phyloP scores from a whole-genome alignment of 2,797 vertebrate genomes.

The Microctenopoma steveboyesi region DNA sequence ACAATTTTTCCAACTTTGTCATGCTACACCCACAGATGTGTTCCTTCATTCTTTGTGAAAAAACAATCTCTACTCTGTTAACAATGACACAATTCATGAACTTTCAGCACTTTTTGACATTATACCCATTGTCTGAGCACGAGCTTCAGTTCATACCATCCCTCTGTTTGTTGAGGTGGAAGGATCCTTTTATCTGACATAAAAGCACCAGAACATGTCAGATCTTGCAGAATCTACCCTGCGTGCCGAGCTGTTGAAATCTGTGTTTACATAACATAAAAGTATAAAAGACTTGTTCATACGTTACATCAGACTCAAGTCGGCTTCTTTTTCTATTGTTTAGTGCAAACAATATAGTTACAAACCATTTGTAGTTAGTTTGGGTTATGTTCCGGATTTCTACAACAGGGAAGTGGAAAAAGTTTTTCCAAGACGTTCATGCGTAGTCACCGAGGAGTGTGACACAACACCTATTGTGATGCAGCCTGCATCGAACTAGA shows the following conservation, averaged over 20 bases:
- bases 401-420: neutral
- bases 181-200: neutral
- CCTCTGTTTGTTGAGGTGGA: neutral
- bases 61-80: conserved; percentile 18
- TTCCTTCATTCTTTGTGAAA: conserved; percentile 21
- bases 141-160: neutral
- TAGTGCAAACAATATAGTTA: neutral
- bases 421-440: neutral
- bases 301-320: neutral
- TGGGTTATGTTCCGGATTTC: neutral
- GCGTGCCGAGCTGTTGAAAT: conserved; percentile 2
- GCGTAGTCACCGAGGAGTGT: neutral
- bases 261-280: conserved; percentile 13
- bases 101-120: neutral
- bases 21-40: neutral
- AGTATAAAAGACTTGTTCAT: neutral
- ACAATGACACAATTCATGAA: conserved; percentile 13
- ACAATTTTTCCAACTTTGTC: neutral
- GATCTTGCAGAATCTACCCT: conserved; percentile 13
- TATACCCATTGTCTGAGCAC: conserved; percentile 2
- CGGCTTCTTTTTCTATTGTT: conserved; percentile 9
- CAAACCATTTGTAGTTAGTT: neutral
- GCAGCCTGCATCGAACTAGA: too few relatives aligned
- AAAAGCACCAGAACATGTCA: conserved; percentile 18
- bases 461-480: neutral